These are phyloP conservation scores for Marronus borbonicus DNA, from an alignment of 2,888 invertebrate species.

Conservation along the genomic window DNA sequence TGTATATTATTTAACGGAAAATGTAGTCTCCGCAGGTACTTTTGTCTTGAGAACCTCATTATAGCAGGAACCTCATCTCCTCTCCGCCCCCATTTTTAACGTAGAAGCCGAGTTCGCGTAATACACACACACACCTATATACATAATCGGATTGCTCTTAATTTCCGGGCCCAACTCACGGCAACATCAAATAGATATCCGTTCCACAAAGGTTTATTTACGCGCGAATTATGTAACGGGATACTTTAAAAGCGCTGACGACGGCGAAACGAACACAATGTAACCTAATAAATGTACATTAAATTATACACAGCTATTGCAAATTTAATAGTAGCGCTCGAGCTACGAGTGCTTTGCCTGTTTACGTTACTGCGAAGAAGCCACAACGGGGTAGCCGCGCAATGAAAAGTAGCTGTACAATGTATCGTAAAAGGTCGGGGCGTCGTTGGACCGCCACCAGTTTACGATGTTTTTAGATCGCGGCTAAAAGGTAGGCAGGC, in stretches of 20 bases:
- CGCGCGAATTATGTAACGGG: conserved; percentile 23
- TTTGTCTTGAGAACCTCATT: neutral
- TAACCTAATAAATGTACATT: conserved; percentile 40
- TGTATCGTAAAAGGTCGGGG: neutral
- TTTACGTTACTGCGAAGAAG: conserved; percentile 22
- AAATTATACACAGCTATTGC: conserved; percentile 40
- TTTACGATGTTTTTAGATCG: conserved; percentile 7
- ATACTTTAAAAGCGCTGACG: conserved; percentile 35
- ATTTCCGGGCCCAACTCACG: conserved; percentile 16
- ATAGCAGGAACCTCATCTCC: neutral
- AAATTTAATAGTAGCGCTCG: conserved; percentile 35
- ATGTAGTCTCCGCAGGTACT: no score
- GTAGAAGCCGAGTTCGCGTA: neutral
- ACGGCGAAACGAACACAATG: conserved; percentile 25
- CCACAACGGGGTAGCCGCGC: conserved; percentile 1
- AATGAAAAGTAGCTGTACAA: neutral
- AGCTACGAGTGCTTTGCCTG: neutral
- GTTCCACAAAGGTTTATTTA: conserved; percentile 32
- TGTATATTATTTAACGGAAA: no score
- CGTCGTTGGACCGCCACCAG: neutral
- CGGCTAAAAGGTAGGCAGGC: neutral
- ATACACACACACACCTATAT: neutral
- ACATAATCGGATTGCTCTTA: conserved; percentile 14
- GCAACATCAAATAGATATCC: conserved; percentile 37
- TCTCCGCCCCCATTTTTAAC: neutral